These are phyloP conservation scores for Ceyx margarethae DNA, from an alignment of 2,113 vertebrate genomes.

Conservation along the genomic window DNA sequence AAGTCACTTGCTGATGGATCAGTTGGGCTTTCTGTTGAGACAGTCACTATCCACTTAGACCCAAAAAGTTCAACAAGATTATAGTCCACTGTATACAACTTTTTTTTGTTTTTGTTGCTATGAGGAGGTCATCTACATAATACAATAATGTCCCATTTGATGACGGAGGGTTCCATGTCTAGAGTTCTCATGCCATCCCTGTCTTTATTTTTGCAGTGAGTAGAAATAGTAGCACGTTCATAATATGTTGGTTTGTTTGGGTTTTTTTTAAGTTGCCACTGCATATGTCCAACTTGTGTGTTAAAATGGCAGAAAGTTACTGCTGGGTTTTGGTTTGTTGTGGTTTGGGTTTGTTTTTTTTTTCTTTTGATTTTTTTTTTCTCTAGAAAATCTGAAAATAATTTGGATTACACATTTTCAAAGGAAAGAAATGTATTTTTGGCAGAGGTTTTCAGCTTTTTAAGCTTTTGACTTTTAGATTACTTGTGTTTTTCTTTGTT, in stretches of 20 bases:
- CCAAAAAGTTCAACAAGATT: too few relatives aligned
- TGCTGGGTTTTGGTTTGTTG: not conserved
- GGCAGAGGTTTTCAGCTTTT: not conserved
- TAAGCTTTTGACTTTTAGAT: not conserved
- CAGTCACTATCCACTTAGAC: too few relatives aligned
- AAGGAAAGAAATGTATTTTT: not conserved
- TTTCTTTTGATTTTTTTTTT: not conserved
- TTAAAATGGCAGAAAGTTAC: not conserved
- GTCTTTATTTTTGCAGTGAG: conserved; percentile 4
- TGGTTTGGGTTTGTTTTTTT: not conserved
- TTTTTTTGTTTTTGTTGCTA: too few relatives aligned
- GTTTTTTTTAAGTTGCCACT: not conserved
- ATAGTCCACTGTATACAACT: too few relatives aligned
- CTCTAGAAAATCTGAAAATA: not conserved
- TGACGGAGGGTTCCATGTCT: too few relatives aligned
- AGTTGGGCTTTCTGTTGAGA: too few relatives aligned
- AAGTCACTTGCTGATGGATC: too few relatives aligned
- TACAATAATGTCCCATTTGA: too few relatives aligned
- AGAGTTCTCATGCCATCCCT: not conserved
- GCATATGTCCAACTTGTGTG: not conserved
- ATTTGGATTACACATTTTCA: not conserved
- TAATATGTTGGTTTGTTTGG: not conserved
- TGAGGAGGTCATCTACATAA: too few relatives aligned
- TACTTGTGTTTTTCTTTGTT: not conserved
- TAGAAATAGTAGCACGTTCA: not conserved